Conservation (phyloP, 2,888 invertebrate genomes). For the Abrostola triplasia region DNA sequence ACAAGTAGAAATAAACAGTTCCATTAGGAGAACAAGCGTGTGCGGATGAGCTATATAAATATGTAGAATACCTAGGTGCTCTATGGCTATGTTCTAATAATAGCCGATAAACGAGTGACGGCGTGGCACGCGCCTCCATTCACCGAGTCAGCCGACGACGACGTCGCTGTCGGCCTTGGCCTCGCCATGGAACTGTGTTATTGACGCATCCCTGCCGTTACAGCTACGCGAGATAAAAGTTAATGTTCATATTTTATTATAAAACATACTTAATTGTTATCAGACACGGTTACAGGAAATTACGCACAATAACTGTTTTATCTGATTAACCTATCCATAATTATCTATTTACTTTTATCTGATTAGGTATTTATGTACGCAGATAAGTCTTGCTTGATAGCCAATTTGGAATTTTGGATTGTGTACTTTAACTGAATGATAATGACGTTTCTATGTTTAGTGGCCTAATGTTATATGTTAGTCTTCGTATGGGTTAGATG, state of each 20-base stretch:
- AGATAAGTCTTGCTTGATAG: not conserved
- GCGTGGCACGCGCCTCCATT: slow-evolving; percentile 80
- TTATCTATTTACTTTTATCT: not conserved
- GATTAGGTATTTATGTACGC: not conserved
- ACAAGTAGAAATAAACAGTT: slow-evolving; percentile 21
- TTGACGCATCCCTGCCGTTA: slow-evolving; percentile 69
- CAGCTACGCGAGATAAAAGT: slow-evolving; percentile 48
- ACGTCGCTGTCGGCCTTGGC: slow-evolving; percentile 77
- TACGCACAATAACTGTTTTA: slow-evolving; percentile 23
- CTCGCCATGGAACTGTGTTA: slow-evolving; percentile 74
- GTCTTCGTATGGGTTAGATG: not conserved
- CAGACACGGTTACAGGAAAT: slow-evolving; percentile 6
- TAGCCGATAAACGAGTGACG: slow-evolving; percentile 73
- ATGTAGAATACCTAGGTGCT: slow-evolving; percentile 48
- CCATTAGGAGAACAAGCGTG: slow-evolving; percentile 26
- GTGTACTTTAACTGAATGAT: no score
- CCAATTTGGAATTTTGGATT: no score
- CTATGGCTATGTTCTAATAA: slow-evolving; percentile 75
- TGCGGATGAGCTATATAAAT: slow-evolving; percentile 30
- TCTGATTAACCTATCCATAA: slow-evolving; percentile 10
- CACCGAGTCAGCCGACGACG: slow-evolving; percentile 63
- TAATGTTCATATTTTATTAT: slow-evolving; percentile 14
- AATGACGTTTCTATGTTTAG: no score
- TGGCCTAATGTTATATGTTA: no score
- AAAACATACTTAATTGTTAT: not conserved